Conservation (phyloP, 2,113 vertebrate genomes). For the Rhinolophus ferrumequinum region DNA sequence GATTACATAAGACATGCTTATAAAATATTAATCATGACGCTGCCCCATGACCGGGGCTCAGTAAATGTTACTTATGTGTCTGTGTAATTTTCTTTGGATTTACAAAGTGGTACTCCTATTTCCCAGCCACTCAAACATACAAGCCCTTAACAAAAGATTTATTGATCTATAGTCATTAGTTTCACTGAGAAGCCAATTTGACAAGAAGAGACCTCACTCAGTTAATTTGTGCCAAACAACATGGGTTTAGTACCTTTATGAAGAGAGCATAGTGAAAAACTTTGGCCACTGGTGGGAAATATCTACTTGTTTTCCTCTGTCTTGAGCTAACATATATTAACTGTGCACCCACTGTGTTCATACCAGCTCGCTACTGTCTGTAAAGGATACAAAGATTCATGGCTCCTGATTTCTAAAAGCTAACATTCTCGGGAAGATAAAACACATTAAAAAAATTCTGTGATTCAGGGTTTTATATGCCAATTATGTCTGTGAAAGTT, state of each 20-base stretch:
- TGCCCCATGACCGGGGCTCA: accelerated
- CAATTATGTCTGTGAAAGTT: neutral
- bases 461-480: neutral
- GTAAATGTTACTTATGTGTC: neutral
- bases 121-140: neutral
- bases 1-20: neutral
- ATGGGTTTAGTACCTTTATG: neutral
- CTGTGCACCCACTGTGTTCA: neutral
- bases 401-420: neutral
- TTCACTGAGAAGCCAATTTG: neutral
- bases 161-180: neutral
- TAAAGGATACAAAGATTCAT: neutral
- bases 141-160: neutral
- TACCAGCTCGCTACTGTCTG: neutral
- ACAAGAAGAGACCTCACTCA: neutral
- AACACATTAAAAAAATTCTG: neutral
- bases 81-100: neutral
- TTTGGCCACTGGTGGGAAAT: neutral
- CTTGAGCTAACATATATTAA: neutral
- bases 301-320: neutral
- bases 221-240: neutral
- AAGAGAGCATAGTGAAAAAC: neutral
- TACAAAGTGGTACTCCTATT: neutral
- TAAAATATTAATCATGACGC: neutral
- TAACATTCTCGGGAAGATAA: neutral